A percentile compares a stretch with the other conserved stretches of the same genome.
Evolutionary conservation across 2,113 vertebrate species (phyloP).

Genomic region (Pterocles orientalis): DNA sequence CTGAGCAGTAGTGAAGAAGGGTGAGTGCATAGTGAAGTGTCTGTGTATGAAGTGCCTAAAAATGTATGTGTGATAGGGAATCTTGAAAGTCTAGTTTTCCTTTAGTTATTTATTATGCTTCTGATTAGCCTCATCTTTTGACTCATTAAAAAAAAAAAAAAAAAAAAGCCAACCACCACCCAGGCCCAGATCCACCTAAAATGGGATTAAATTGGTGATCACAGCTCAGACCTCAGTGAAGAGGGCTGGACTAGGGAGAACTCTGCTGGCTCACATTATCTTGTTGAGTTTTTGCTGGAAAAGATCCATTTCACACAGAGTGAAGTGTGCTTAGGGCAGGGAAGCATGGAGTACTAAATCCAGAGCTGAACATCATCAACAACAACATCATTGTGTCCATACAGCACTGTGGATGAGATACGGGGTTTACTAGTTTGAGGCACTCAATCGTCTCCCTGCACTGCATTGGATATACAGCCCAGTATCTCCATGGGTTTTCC

Average conservation of each 20-base stretch:
- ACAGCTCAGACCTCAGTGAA: neutral
- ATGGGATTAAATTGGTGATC: neutral
- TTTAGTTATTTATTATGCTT: neutral
- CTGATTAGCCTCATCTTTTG: neutral
- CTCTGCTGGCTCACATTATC: neutral
- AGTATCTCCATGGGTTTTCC: neutral
- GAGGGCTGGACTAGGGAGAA: neutral
- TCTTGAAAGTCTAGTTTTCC: neutral
- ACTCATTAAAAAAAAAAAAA: neutral
- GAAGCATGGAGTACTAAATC: neutral
- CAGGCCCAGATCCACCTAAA: neutral
- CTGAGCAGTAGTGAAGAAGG: neutral
- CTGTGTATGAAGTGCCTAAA: neutral
- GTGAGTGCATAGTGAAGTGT: neutral
- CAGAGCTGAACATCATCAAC: neutral
- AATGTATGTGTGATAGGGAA: neutral
- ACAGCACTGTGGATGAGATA: neutral
- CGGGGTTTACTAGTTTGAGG: neutral
- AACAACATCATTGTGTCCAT: rapidly evolving
- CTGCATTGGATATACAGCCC: neutral
- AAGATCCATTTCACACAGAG: neutral
- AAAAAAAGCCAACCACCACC: too few species aligned
- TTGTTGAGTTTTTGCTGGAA: neutral
- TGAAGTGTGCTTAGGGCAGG: neutral
- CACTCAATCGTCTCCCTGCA: neutral